Percentiles rank a stretch among this genome's conserved stretches.
Evolutionary conservation across 2,888 invertebrate species (phyloP).

Genomic region (Phalera bucephala): DNA sequence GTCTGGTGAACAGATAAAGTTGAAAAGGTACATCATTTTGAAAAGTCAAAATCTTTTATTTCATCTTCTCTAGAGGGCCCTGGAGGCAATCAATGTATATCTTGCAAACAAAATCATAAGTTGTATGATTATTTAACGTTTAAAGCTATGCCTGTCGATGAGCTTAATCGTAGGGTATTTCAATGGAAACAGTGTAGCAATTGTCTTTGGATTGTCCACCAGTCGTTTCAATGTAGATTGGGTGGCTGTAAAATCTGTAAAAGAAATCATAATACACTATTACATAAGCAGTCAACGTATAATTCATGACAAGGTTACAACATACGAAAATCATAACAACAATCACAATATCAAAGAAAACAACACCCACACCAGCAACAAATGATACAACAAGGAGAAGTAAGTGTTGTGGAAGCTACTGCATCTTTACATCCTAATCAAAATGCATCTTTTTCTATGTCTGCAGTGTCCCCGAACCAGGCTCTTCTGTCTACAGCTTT

Average conservation of each 20-base stretch:
- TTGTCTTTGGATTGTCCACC: neutral
- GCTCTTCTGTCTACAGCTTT: no score
- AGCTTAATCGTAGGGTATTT: neutral
- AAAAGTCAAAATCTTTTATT: neutral
- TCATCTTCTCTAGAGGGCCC: neutral
- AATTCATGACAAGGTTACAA: no score
- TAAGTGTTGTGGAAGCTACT: no score
- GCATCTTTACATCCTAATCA: no score
- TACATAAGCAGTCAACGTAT: no score
- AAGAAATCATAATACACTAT: neutral
- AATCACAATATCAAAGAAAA: no score
- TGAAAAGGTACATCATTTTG: neutral
- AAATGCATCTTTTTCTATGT: no score
- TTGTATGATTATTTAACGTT: neutral
- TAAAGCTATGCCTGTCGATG: neutral
- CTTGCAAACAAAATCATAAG: neutral
- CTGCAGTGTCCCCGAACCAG: no score
- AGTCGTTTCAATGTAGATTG: neutral
- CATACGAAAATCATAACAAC: no score
- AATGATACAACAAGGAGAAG: no score
- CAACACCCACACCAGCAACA: no score
- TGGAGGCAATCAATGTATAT: neutral
- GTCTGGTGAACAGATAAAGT: neutral
- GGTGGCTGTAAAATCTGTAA: neutral
- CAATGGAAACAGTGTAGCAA: neutral